A percentile compares a stretch with the other conserved stretches of the same genome.
phyloP scores from a whole-genome alignment of 2,797 vertebrate species.

The Phrynocephalus vlangalii region DNA sequence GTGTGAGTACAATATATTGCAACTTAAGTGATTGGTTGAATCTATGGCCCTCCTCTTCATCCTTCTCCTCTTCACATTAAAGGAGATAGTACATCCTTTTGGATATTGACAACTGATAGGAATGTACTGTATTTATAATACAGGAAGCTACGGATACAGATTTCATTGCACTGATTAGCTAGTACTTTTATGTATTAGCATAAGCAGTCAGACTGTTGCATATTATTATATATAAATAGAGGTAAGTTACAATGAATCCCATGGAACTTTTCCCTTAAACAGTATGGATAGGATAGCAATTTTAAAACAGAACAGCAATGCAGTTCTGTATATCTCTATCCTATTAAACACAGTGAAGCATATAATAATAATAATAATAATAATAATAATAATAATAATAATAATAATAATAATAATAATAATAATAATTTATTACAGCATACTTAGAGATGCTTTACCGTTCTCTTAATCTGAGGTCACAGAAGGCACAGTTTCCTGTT shows the following conservation, averaged over 20 bases:
- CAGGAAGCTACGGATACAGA: slow-evolving; percentile 1
- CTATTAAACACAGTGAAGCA: neutral
- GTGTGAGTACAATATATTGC: slow-evolving; percentile 10
- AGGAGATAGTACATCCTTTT: neutral
- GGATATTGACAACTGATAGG: neutral
- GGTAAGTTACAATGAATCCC: neutral
- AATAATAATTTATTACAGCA: too few relatives aligned
- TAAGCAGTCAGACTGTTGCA: neutral
- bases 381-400: too few relatives aligned
- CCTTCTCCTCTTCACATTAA: neutral
- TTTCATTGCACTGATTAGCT: neutral
- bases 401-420: too few relatives aligned
- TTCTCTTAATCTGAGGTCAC: too few relatives aligned
- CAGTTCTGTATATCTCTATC: neutral
- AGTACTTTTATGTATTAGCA: neutral
- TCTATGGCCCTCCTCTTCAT: neutral
- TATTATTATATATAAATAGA: neutral
- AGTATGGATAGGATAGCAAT: neutral
- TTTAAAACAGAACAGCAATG: neutral
- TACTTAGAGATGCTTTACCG: too few relatives aligned
- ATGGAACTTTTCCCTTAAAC: neutral
- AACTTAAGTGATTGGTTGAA: neutral
- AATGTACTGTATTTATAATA: neutral
- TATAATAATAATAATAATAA: too few relatives aligned
- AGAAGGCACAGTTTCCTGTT: too few relatives aligned